Evolutionary conservation across 1,140 invertebrate species (phyloP), one percentile per base, ranked within the genome.

Genomic region (Drepana arcuata): DNA sequence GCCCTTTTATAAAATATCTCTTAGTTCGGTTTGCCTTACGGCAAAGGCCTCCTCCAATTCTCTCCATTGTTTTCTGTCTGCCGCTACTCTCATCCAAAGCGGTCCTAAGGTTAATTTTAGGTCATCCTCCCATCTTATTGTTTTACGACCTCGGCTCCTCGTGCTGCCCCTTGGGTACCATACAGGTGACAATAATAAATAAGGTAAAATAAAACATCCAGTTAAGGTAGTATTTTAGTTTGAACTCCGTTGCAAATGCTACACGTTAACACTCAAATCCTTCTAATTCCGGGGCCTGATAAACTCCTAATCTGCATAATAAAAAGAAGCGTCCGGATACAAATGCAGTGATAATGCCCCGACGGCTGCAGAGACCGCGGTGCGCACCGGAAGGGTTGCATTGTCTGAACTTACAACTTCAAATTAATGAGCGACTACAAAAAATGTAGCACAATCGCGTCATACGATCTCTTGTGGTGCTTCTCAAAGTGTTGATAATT

Each of bases 341-440:
- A 60, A 65, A 64, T 63, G 62, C 72, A 60, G 57, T 68, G 67
- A 73, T 73, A 68, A 59, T 64, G 46, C 39, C 33, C 69, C 72
- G 71, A 74, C 69, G 58, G 63, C 14, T 34, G 35, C 14, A 27
- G 35, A 56, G 49, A 55, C 63, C 65, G 58, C 59, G 57, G 45
- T 38, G 48, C 41, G 48, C 44, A 41, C 29, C 48, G 41, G 61
- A 69, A 78, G 69, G 75, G 73, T 72, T 69, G 54, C 56, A 65
- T 75, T 75, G 66, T 70, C 58, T 68, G 64, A 61, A 66, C 50
- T 53, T 62, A 70, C 72, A 63, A 66, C 70, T 73, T 58, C 65
- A 80, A 80, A 80, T 80, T 80, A 80, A 80, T 81, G 77, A 81
- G 68, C 52, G 60, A 39, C 46, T 49, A 63, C 61, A 78, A 75